phyloP scores from a whole-genome alignment of 2,113 vertebrate species.

The Phycodurus eques region DNA sequence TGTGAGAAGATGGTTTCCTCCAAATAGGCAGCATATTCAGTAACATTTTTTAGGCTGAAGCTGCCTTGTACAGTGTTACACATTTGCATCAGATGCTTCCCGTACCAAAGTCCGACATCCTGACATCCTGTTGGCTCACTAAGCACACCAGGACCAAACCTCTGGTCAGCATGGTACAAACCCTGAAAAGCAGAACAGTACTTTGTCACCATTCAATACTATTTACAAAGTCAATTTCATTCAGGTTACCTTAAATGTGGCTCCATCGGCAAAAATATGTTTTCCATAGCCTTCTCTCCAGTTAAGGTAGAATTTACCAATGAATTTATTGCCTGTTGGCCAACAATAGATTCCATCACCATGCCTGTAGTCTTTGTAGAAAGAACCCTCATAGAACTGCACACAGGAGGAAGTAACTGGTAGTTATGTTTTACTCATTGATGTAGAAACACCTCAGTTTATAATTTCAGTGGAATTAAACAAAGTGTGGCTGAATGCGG shows the following conservation, averaged over 20 bases:
- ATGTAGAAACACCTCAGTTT: not conserved
- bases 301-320: slow-evolving; percentile 82
- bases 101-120: slow-evolving; percentile 2
- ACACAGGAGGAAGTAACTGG: slow-evolving; percentile 7
- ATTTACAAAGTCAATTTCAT: not conserved
- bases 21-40: slow-evolving; percentile 1
- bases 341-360: slow-evolving; percentile 76
- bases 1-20: not conserved
- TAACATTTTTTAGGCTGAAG: not conserved
- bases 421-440: not conserved
- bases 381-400: slow-evolving; percentile 79
- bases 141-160: slow-evolving; percentile 8
- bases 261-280: slow-evolving; percentile 66
- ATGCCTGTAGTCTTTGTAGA: slow-evolving; percentile 81
- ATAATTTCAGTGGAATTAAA: not conserved
- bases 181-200: not conserved
- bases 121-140: not conserved
- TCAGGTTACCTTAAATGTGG: slow-evolving; percentile 76
- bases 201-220: not conserved
- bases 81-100: slow-evolving; percentile 6
- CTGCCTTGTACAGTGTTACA: slow-evolving; percentile 1
- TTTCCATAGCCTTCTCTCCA: slow-evolving; percentile 82
- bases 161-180: slow-evolving; percentile 8
- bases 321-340: slow-evolving; percentile 79
- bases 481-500: not conserved